These are phyloP conservation scores for Hassar affinis DNA, from an alignment of 2,113 vertebrate species.

Conservation along the genomic window DNA sequence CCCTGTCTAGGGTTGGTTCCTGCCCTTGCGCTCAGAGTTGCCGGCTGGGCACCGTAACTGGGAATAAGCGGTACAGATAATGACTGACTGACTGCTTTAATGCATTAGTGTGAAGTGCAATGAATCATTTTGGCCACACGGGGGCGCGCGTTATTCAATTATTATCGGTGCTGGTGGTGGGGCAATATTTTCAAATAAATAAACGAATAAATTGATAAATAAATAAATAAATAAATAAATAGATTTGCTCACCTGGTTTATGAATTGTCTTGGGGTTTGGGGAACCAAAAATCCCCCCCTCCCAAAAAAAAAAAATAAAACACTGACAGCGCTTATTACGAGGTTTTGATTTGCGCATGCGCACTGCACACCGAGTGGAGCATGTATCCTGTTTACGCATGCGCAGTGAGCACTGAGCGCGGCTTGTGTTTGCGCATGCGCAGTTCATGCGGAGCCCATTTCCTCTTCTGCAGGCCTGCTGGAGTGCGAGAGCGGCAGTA, in stretches of 20 bases:
- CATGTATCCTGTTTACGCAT: neutral
- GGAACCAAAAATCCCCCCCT: no score
- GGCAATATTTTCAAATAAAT: neutral
- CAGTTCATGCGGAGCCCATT: slow-evolving; percentile 64
- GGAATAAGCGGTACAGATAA: no score
- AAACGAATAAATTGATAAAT: neutral
- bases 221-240: neutral
- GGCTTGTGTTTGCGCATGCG: slow-evolving; percentile 63
- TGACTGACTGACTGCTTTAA: no score
- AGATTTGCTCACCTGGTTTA: no score
- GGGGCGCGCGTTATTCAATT: neutral
- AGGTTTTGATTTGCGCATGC: neutral
- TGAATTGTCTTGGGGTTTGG: no score
- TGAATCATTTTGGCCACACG: neutral
- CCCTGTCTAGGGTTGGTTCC: no score
- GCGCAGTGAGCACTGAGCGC: neutral
- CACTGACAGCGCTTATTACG: no score
- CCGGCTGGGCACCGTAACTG: no score
- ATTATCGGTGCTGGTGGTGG: neutral
- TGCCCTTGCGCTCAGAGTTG: no score
- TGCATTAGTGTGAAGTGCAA: neutral
- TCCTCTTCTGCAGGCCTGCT: slow-evolving; percentile 68
- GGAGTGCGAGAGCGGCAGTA: slow-evolving; percentile 12
- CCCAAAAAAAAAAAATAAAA: no score
- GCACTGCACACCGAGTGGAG: neutral